phyloP scores from a whole-genome alignment of 2,113 vertebrate species.

The Hydrolagus affinis region DNA sequence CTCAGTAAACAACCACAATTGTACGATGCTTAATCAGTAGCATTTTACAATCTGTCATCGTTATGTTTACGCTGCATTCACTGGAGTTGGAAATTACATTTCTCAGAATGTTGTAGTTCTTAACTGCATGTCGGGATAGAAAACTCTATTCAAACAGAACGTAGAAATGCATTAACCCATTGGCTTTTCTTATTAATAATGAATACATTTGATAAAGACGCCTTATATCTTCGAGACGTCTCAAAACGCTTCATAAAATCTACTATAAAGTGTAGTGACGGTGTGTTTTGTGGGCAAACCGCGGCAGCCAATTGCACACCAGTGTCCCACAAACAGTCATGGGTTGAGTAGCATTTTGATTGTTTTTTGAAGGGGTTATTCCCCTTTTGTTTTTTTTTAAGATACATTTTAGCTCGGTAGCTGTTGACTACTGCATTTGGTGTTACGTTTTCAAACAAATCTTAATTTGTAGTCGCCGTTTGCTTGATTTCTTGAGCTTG shows the following conservation, averaged over 20 bases:
- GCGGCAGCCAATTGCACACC: neutral
- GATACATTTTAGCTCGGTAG: neutral
- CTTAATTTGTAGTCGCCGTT: slow-evolving; percentile 13
- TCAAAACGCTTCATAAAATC: neutral
- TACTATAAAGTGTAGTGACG: neutral
- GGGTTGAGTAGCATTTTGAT: neutral
- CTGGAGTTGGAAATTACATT: neutral
- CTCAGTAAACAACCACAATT: no score
- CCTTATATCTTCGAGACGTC: neutral
- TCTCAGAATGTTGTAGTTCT: neutral
- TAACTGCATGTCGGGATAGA: neutral
- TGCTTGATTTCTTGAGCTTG: neutral
- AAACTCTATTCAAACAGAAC: slow-evolving; percentile 2
- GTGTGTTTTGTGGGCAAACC: neutral
- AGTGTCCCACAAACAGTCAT: neutral
- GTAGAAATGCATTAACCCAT: neutral
- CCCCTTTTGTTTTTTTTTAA: slow-evolving; percentile 3
- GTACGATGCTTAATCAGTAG: no score
- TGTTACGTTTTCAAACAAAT: neutral
- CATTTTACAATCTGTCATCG: no score
- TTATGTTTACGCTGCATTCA: no score
- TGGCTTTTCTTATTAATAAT: neutral
- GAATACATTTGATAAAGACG: neutral
- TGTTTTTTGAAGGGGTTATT: neutral
- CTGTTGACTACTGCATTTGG: neutral